Percentiles rank a stretch among this genome's conserved stretches.
Conservation (phyloP, 2,888 invertebrate genomes). For the Acanthosoma haemorrhoidale region DNA sequence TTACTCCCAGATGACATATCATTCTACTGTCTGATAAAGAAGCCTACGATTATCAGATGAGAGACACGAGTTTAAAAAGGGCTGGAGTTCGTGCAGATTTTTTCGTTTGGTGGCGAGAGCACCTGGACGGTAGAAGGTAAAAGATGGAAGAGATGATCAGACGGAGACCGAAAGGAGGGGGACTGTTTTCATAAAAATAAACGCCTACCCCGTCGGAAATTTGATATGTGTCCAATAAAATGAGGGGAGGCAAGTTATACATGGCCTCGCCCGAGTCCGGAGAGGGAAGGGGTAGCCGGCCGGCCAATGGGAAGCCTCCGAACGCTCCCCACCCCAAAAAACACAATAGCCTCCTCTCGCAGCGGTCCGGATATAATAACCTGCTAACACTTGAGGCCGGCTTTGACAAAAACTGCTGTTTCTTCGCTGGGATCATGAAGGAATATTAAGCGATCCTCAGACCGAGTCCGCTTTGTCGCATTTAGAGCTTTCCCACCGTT, state of each 20-base stretch:
- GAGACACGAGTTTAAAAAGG: background rate
- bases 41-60: background rate
- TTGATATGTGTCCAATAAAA: constrained; percentile 23
- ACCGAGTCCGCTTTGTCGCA: too few relatives aligned
- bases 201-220: constrained; percentile 9
- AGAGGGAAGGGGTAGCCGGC: background rate
- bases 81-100: background rate
- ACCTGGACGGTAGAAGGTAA: background rate
- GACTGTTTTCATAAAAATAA: constrained; percentile 19
- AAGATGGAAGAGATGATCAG: constrained; percentile 7
- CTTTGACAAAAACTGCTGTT: background rate
- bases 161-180: background rate
- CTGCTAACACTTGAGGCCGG: background rate
- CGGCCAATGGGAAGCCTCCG: background rate
- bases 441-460: too few relatives aligned
- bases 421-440: background rate
- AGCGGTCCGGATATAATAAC: constrained; percentile 6
- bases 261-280: constrained; percentile 6
- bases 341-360: background rate
- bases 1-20: too few relatives aligned
- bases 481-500: too few relatives aligned
- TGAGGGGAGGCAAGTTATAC: constrained; percentile 4
- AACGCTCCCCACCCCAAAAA: background rate
- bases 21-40: background rate
- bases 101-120: background rate